phyloP scores from a whole-genome alignment of 2,113 vertebrate species.

The Nesogale talazaci region DNA sequence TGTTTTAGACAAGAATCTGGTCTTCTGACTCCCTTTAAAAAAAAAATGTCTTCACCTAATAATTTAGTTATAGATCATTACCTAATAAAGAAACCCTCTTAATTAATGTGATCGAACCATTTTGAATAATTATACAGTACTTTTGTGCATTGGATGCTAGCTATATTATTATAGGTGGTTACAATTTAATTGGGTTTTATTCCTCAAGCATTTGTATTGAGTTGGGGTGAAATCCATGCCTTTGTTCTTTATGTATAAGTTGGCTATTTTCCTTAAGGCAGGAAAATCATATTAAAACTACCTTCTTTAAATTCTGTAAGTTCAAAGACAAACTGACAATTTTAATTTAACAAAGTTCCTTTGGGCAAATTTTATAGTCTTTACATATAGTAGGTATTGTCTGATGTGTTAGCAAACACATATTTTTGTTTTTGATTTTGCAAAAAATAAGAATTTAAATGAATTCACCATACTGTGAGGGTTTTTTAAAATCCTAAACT shows the following conservation, averaged over 20 bases:
- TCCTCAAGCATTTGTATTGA: slow-evolving; percentile 77
- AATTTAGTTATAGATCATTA: slow-evolving; percentile 36
- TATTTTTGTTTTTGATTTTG: slow-evolving; percentile 36
- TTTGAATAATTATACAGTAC: slow-evolving; percentile 59
- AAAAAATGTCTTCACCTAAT: slow-evolving; percentile 34
- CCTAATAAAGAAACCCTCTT: slow-evolving; percentile 45
- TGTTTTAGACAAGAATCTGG: slow-evolving; percentile 34
- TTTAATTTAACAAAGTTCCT: slow-evolving; percentile 83
- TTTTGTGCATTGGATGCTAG: slow-evolving; percentile 55
- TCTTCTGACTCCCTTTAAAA: slow-evolving; percentile 31
- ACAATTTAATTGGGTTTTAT: slow-evolving; percentile 78
- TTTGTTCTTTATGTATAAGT: slow-evolving; percentile 82
- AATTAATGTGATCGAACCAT: slow-evolving; percentile 37
- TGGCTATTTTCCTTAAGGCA: slow-evolving; percentile 81
- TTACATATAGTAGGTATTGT: slow-evolving; percentile 68
- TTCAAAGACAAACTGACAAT: slow-evolving; percentile 85
- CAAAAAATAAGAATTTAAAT: slow-evolving; percentile 48
- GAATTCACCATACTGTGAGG: slow-evolving; percentile 6
- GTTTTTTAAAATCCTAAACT: slow-evolving; percentile 22
- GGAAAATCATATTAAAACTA: slow-evolving; percentile 84
- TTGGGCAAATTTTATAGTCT: slow-evolving; percentile 81
- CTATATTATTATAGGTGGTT: slow-evolving; percentile 66
- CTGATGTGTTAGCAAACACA: slow-evolving; percentile 68
- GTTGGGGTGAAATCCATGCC: slow-evolving; percentile 81
- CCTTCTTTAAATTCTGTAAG: slow-evolving; percentile 80